Base-by-base conservation (phyloP, 2,888 invertebrate genomes). In the Caenorhabditis panamensis region DNA sequence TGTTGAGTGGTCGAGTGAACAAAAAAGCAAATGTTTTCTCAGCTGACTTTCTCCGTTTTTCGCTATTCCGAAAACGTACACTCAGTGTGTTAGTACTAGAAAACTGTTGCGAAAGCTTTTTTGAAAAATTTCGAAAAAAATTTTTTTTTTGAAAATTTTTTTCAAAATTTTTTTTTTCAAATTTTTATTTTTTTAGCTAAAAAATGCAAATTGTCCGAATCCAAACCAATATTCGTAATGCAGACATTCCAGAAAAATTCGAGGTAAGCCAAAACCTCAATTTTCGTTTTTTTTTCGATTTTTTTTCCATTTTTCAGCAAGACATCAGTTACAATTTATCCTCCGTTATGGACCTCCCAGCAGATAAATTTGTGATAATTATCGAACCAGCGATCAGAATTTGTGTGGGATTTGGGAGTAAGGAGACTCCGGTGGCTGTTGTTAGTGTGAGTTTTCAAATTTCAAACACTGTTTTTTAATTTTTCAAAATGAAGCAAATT, bases 291-390 rank as follows among this genome's bases (percentile, higher is more conserved):
- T n/a, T n/a, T n/a, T 62, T 18, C 51, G 13, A n/a, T 20, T 0
- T 8, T 22, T 37, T 36, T 69, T 37, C 47, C 36, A 53, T 26
- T 51, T 31, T 73, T 28, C 41, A 75, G 67, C 61, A 73, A 44
- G 72, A 72, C 13, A 20, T 79, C 8, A 16, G 24, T 8, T 73
- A 79, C 37, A 61, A 18, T 16, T 24, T 79, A 4, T 72, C 79
- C 13, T 49, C n/a, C 20, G 49, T 22, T 0, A 79, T 79, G 79
- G 79, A 79, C 37, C n/a, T 79, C 3, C 58, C 71, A 37, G 8
- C 72, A 4, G 72, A 79, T 31, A 72, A 79, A 58, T 79, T 79
- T 20, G 49, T 79, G 56, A 58, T 79, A 22, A 63, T 79, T n/a
- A 62, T 79, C 22, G 79, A 79, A 53, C 49, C 72, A 18, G 79